A percentile compares a stretch with the other conserved stretches of the same genome.
phyloP scores from a whole-genome alignment of 2,797 vertebrate species.

The Harpagifer antarcticus region DNA sequence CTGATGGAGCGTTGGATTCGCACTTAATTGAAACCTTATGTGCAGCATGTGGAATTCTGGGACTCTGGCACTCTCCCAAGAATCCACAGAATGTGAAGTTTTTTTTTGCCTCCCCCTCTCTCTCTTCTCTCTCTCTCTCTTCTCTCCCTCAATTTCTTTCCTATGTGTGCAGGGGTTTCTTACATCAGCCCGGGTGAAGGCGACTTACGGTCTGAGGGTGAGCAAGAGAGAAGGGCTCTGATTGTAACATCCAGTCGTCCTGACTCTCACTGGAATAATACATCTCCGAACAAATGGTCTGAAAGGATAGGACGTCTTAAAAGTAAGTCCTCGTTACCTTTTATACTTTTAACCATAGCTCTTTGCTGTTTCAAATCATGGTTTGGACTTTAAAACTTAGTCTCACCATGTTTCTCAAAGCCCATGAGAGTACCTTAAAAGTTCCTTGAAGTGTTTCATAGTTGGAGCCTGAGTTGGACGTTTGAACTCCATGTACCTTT shows the following conservation, averaged over 20 bases:
- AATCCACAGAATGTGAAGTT: slow-evolving; percentile 93
- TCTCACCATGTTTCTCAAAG: slow-evolving; percentile 12
- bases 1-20: slow-evolving; percentile 86
- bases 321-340: slow-evolving; percentile 62
- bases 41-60: slow-evolving; percentile 94
- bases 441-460: slow-evolving; percentile 12
- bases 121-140: slow-evolving; percentile 24
- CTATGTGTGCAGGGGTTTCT: slow-evolving; percentile 89
- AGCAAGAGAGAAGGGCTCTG: slow-evolving; percentile 45
- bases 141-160: slow-evolving; percentile 52
- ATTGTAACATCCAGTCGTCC: slow-evolving; percentile 51
- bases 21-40: slow-evolving; percentile 98
- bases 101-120: slow-evolving; percentile 46
- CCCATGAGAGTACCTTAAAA: not conserved
- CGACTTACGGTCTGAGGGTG: slow-evolving; percentile 53
- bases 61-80: slow-evolving; percentile 93
- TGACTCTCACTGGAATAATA: slow-evolving; percentile 69
- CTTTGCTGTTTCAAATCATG: not conserved
- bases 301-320: slow-evolving; percentile 61
- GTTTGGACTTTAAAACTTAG: not conserved
- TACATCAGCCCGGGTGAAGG: slow-evolving; percentile 91
- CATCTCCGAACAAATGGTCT: slow-evolving; percentile 77
- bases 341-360: not conserved
- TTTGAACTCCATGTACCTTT: slow-evolving; percentile 46
- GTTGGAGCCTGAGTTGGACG: not conserved